phyloP scores from a whole-genome alignment of 2,888 invertebrate genomes.

The Argyra leucocephala region DNA sequence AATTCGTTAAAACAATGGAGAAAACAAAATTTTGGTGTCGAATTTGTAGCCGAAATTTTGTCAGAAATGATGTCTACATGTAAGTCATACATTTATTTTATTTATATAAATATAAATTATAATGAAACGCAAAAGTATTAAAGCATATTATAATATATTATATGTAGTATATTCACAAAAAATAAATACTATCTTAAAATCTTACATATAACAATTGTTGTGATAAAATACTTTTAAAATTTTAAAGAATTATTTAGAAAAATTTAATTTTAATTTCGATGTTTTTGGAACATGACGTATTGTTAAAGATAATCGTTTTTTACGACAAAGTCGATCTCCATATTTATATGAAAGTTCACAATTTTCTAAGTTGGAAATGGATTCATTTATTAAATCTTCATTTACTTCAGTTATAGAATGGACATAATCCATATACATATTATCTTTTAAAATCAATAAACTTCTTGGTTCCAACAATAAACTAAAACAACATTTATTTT shows the following conservation, averaged over 20 bases:
- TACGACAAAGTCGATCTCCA: slow-evolving; percentile 57
- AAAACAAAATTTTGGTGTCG: not conserved
- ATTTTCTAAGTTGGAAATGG: slow-evolving; percentile 55
- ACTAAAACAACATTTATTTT: slow-evolving; percentile 50
- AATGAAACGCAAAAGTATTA: too few relatives aligned
- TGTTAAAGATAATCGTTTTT: slow-evolving; percentile 80
- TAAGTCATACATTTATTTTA: not conserved
- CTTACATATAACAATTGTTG: not conserved
- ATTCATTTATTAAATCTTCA: slow-evolving; percentile 54
- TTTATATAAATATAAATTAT: not conserved
- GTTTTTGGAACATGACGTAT: slow-evolving; percentile 90
- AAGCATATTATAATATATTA: too few relatives aligned
- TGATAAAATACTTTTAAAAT: not conserved
- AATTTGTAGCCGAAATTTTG: not conserved
- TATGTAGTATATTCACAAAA: too few relatives aligned
- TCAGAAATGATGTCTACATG: not conserved
- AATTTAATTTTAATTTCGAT: slow-evolving; percentile 60
- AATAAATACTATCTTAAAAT: too few relatives aligned
- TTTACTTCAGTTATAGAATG: slow-evolving; percentile 73
- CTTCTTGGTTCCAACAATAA: slow-evolving; percentile 80
- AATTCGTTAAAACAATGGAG: not conserved
- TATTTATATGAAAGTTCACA: slow-evolving; percentile 50
- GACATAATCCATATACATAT: slow-evolving; percentile 72
- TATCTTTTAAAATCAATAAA: slow-evolving; percentile 71
- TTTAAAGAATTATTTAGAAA: slow-evolving; percentile 29